phyloP scores from a whole-genome alignment of 2,113 vertebrate species.

The Rhinolophus sinicus region DNA sequence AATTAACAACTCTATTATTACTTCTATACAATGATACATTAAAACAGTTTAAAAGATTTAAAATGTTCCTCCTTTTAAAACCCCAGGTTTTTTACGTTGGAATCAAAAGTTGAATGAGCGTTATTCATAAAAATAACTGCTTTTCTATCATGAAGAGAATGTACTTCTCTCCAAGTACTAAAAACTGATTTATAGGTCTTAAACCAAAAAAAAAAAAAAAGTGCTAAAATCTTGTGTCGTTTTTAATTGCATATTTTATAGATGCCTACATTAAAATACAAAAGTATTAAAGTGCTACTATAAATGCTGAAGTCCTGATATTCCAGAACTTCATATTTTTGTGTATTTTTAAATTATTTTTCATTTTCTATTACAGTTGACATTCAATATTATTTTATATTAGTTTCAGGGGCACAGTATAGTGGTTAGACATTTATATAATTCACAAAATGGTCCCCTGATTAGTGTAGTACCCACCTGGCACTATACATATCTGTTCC shows the following conservation, averaged over 20 bases:
- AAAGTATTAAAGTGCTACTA: background rate
- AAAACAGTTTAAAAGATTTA: constrained; percentile 39
- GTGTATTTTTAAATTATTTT: too few species aligned
- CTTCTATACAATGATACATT: constrained; percentile 29
- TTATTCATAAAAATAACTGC: constrained; percentile 53
- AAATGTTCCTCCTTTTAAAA: constrained; percentile 40
- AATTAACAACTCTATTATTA: constrained; percentile 55
- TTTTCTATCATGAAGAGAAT: constrained; percentile 45
- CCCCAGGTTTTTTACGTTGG: background rate
- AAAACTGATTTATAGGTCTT: constrained; percentile 29
- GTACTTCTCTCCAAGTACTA: constrained; percentile 30
- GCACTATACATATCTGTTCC: too few species aligned
- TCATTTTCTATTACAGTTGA: too few species aligned
- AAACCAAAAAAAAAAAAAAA: too few species aligned
- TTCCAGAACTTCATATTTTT: background rate
- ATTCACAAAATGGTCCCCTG: too few species aligned
- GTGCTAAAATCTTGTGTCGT: background rate
- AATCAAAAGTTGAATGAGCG: constrained; percentile 30
- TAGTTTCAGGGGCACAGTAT: too few species aligned
- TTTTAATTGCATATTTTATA: constrained; percentile 47
- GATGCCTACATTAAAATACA: constrained; percentile 51
- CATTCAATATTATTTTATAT: too few species aligned
- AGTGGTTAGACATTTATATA: too few species aligned
- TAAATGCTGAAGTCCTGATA: constrained; percentile 34
- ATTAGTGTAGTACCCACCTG: too few species aligned